Percentiles rank a stretch among this genome's conserved stretches.
Conservation (phyloP, 1,140 invertebrate genomes). For the Neodiprion virginianus region DNA sequence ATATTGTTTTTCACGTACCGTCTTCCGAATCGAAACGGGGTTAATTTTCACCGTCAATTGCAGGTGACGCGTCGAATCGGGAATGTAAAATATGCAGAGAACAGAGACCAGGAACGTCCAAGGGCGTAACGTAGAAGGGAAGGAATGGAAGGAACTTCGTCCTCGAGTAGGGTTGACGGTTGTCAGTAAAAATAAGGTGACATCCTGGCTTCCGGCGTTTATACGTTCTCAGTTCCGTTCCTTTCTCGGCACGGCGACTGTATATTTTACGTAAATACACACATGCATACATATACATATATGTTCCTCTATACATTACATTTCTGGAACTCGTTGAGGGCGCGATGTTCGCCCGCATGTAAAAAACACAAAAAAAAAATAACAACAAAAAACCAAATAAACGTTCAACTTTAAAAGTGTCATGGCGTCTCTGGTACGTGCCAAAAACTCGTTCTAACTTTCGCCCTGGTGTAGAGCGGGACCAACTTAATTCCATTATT, state of each 20-base stretch:
- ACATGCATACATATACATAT: constrained; percentile 1
- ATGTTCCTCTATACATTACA: too few relatives aligned
- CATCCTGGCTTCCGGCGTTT: background rate
- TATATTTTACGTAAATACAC: constrained; percentile 24
- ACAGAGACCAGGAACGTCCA: too few relatives aligned
- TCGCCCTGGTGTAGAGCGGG: background rate
- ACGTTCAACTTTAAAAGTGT: constrained; percentile 34
- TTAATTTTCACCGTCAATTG: too few relatives aligned
- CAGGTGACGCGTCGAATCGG: too few relatives aligned
- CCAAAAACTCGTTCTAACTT: constrained; percentile 2
- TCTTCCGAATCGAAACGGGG: too few relatives aligned
- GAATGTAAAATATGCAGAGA: too few relatives aligned
- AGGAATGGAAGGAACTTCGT: background rate
- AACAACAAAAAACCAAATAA: background rate
- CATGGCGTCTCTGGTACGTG: constrained; percentile 39
- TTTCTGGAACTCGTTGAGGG: too few relatives aligned
- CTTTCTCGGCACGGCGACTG: background rate
- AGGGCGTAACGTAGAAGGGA: background rate
- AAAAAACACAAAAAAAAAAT: too few relatives aligned
- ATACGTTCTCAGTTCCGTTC: background rate
- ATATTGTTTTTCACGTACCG: too few relatives aligned
- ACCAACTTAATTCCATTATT: constrained; percentile 7
- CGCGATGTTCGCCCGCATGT: too few relatives aligned
- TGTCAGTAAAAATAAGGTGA: background rate
- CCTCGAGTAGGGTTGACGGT: constrained; percentile 9